phyloP scores from a whole-genome alignment of 2,888 invertebrate genomes.

The Eumacrocentrus americanus region DNA sequence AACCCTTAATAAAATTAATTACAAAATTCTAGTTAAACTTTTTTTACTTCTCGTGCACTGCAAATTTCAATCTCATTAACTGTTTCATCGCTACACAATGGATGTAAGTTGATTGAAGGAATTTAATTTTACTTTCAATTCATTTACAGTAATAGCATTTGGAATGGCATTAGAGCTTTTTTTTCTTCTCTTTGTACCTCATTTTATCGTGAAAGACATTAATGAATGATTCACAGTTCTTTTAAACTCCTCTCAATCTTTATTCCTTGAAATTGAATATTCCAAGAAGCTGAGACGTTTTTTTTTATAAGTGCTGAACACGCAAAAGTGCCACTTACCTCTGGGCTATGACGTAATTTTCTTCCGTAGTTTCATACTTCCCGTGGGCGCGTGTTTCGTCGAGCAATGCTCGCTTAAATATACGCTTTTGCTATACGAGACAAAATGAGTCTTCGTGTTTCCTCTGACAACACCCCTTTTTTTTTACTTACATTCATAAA shows the following conservation, averaged over 20 bases:
- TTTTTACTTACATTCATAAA: no score
- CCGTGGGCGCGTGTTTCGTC: background rate
- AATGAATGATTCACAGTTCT: background rate
- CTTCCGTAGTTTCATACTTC: conserved; percentile 18
- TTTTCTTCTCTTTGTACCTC: background rate
- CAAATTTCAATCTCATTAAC: background rate
- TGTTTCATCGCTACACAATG: background rate
- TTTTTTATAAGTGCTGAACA: conserved; percentile 10
- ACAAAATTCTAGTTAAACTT: background rate
- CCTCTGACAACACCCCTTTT: no score
- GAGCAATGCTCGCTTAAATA: background rate
- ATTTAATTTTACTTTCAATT: background rate
- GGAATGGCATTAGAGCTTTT: background rate
- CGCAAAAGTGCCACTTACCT: conserved; percentile 22
- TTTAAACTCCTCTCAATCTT: background rate
- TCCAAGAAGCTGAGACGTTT: background rate
- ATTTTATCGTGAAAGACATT: background rate
- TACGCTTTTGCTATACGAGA: background rate
- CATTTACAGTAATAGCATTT: background rate
- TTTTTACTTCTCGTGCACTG: no score
- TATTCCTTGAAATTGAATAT: conserved; percentile 1
- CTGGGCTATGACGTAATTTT: conserved; percentile 13
- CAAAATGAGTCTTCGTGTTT: background rate
- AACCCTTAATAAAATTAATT: background rate
- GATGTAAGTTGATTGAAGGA: background rate